phyloP scores from a whole-genome alignment of 2,888 invertebrate genomes.

The Ashinkailepas kermadecensis region DNA sequence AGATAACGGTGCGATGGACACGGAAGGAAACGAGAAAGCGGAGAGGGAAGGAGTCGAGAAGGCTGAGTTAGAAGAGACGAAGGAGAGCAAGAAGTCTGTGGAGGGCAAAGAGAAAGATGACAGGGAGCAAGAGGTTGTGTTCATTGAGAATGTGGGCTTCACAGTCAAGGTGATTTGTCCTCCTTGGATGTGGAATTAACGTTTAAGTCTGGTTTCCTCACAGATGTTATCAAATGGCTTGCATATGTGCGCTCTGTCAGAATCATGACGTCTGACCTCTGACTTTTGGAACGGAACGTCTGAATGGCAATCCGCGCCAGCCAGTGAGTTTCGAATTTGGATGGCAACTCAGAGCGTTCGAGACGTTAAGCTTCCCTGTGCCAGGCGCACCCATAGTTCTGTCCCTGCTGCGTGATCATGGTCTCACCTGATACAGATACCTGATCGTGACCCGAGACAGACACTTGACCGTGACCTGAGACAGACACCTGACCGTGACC shows the following conservation, averaged over 20 bases:
- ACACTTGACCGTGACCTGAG: too few species aligned
- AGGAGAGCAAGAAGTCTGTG: slow-evolving; percentile 20
- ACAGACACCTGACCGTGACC: too few species aligned
- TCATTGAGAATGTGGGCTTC: slow-evolving; percentile 84
- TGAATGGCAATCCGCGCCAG: too few species aligned
- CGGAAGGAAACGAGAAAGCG: not conserved
- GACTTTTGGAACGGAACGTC: not conserved
- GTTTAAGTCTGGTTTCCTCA: too few species aligned
- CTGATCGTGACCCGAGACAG: too few species aligned
- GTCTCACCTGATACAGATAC: too few species aligned
- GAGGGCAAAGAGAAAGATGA: slow-evolving; percentile 23
- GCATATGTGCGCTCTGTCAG: not conserved
- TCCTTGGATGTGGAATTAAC: not conserved
- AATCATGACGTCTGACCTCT: not conserved
- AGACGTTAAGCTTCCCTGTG: too few species aligned
- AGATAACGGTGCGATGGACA: not conserved
- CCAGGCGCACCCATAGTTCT: too few species aligned
- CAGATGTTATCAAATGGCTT: not conserved
- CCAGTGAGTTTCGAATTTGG: too few species aligned
- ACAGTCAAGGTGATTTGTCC: slow-evolving; percentile 58
- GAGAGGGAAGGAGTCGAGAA: slow-evolving; percentile 42
- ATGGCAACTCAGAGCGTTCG: too few species aligned
- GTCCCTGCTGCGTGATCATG: too few species aligned
- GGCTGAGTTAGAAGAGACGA: slow-evolving; percentile 27
- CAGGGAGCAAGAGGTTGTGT: slow-evolving; percentile 55